Conservation (phyloP, 1,140 invertebrate genomes). For the Drosophila suzukii region DNA sequence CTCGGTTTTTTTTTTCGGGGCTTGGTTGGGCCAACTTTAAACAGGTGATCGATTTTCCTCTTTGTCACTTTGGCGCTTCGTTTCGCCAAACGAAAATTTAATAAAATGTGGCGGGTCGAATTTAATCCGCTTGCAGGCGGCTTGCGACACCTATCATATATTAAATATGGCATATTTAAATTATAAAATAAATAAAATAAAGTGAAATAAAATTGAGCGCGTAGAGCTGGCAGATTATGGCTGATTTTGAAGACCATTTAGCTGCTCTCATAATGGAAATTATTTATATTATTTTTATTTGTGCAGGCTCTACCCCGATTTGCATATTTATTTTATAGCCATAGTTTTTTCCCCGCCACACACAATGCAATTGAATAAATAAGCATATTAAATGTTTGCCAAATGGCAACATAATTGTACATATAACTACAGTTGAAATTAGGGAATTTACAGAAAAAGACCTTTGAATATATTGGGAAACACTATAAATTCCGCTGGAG, state of each 20-base stretch:
- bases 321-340: conserved; percentile 39
- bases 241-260: conserved; percentile 50
- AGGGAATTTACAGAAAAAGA: background rate
- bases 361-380: conserved; percentile 47
- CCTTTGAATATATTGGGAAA: conserved; percentile 9
- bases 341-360: background rate
- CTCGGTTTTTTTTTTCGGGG: background rate
- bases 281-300: conserved; percentile 26
- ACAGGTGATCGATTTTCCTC: conserved; percentile 74
- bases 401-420: background rate
- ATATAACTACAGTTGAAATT: conserved; percentile 13
- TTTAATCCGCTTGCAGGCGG: conserved; percentile 61
- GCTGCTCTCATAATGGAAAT: conserved; percentile 19
- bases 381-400: conserved; percentile 48
- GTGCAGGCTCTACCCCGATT: conserved; percentile 8
- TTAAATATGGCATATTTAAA: conserved; percentile 57
- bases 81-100: conserved; percentile 39
- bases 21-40: conserved; percentile 50
- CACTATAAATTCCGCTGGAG: conserved; percentile 9
- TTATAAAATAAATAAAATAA: conserved; percentile 24
- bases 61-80: conserved; percentile 29
- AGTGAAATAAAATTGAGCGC: conserved; percentile 25
- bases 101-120: conserved; percentile 43
- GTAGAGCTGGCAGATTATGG: conserved; percentile 28
- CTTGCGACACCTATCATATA: conserved; percentile 49